A percentile compares a stretch with the other conserved stretches of the same genome.
Conservation (phyloP, 2,797 vertebrate genomes). For the Pseudotriccus pelzelni region DNA sequence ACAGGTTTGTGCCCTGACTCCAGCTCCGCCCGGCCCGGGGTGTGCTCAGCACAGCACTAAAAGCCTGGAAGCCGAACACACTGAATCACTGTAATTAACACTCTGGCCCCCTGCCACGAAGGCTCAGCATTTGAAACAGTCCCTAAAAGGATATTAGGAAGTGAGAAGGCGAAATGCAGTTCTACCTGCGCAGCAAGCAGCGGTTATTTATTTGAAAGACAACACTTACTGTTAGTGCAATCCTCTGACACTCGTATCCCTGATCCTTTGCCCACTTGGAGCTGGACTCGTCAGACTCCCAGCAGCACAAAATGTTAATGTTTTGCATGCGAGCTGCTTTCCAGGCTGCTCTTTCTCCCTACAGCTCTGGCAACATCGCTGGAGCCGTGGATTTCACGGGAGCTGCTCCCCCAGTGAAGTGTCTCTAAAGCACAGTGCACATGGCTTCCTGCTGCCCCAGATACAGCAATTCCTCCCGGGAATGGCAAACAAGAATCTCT, state of each 20-base stretch:
- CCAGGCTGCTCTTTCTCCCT: background rate
- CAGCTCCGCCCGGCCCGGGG: rapidly evolving
- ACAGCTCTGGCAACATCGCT: background rate
- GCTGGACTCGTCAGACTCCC: background rate
- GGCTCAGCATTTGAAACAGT: background rate
- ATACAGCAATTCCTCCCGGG: slow-evolving; percentile 37
- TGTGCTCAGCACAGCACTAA: background rate
- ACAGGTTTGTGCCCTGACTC: background rate
- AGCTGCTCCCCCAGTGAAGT: background rate
- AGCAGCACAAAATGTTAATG: background rate
- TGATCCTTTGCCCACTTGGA: background rate
- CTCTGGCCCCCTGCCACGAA: background rate
- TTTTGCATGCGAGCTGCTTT: background rate
- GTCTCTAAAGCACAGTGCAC: background rate
- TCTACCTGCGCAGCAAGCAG: background rate
- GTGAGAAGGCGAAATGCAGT: background rate
- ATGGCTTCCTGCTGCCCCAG: slow-evolving; percentile 40
- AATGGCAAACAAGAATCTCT: background rate
- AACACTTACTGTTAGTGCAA: slow-evolving; percentile 37
- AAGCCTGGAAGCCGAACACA: background rate
- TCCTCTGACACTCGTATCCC: background rate
- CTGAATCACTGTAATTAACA: background rate
- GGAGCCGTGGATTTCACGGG: background rate
- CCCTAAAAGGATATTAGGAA: background rate
- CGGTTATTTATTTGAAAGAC: background rate